A percentile compares a stretch with the other conserved stretches of the same genome.
phyloP scores from a whole-genome alignment of 2,797 vertebrate species.

The Lagocephalus sceleratus region DNA sequence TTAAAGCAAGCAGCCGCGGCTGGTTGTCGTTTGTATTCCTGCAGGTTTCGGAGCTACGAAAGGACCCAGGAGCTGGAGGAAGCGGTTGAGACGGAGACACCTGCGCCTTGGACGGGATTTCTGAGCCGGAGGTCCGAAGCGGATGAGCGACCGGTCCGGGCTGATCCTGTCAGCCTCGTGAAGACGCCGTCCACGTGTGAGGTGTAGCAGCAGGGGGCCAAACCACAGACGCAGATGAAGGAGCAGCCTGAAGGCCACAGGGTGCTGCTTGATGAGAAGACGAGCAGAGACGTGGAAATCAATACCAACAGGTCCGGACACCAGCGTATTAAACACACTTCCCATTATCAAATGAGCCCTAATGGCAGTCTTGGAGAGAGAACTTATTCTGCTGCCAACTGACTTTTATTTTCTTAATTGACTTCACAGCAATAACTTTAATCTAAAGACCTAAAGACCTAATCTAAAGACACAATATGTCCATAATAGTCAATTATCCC shows the following conservation, averaged over 20 bases:
- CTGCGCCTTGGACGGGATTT: slow-evolving; percentile 59
- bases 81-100: slow-evolving; percentile 60
- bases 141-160: slow-evolving; percentile 41
- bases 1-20: background rate
- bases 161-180: slow-evolving; percentile 34
- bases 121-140: slow-evolving; percentile 69
- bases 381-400: no score
- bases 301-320: slow-evolving; percentile 72
- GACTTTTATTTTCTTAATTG: background rate
- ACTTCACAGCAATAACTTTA: slow-evolving; percentile 10
- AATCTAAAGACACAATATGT: slow-evolving; percentile 8
- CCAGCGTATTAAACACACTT: background rate
- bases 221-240: slow-evolving; percentile 66
- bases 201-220: slow-evolving; percentile 59
- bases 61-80: slow-evolving; percentile 68
- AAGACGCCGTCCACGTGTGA: slow-evolving; percentile 28
- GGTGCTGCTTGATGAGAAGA: slow-evolving; percentile 74
- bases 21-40: slow-evolving; percentile 21
- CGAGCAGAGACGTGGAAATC: slow-evolving; percentile 77
- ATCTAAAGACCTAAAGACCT: no score
- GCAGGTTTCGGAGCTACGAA: slow-evolving; percentile 66
- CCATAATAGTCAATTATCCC: slow-evolving; percentile 7
- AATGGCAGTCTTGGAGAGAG: no score
- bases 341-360: no score
- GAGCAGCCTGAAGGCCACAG: slow-evolving; percentile 72